A percentile compares a stretch with the other conserved stretches of the same genome.
These are phyloP conservation scores for Sarcophaga peregrina DNA, from an alignment of 1,140 invertebrate species.

Conservation along the genomic window DNA sequence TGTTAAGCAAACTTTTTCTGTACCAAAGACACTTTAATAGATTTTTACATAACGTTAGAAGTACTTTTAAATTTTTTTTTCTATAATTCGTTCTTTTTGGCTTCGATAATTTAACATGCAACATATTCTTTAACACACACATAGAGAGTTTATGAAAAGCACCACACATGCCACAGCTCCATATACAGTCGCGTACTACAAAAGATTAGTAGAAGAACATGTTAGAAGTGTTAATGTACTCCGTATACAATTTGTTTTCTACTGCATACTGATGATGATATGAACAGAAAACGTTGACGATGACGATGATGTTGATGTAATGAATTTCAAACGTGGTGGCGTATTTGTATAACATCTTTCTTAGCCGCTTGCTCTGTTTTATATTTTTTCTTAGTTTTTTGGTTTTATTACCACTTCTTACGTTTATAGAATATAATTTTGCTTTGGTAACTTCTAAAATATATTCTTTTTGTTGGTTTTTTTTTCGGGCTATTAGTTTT, in stretches of 20 bases:
- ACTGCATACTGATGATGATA: not conserved
- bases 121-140: constrained; percentile 7
- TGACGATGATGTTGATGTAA: not conserved
- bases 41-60: constrained; percentile 14
- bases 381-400: too few species aligned
- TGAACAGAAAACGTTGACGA: not conserved
- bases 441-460: not conserved
- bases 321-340: constrained; percentile 11
- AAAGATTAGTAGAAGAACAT: constrained; percentile 11
- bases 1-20: not conserved
- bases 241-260: not conserved
- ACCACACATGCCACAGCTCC: too few species aligned
- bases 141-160: too few species aligned
- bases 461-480: not conserved
- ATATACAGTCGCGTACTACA: not conserved
- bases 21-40: constrained; percentile 1
- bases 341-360: constrained; percentile 2
- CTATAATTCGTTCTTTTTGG: not conserved
- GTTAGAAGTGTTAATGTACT: constrained; percentile 19
- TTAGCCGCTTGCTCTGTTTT: not conserved
- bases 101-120: not conserved
- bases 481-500: not conserved
- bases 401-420: too few species aligned
- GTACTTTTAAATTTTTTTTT: not conserved
- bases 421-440: not conserved